These are phyloP conservation scores for Sandelia bainsii DNA, from an alignment of 2,797 vertebrate genomes.

Conservation along the genomic window DNA sequence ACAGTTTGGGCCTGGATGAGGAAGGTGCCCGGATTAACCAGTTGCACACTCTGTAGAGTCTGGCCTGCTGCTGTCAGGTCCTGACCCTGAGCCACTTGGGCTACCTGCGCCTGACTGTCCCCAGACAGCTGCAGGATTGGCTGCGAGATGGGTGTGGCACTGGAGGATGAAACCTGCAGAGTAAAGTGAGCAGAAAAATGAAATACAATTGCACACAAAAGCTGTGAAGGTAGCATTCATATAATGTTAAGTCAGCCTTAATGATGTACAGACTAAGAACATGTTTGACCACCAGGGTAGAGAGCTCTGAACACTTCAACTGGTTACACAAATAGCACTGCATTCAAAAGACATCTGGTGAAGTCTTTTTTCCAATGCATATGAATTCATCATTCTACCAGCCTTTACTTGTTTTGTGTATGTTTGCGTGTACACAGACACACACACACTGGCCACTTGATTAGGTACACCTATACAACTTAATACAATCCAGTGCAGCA, in stretches of 20 bases:
- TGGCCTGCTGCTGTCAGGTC: slow-evolving; percentile 87
- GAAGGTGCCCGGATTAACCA: slow-evolving; percentile 98
- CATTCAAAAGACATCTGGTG: too few relatives aligned
- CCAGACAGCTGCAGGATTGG: slow-evolving; percentile 88
- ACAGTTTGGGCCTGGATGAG: slow-evolving; percentile 99
- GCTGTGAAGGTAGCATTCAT: background rate
- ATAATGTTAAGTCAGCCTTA: background rate
- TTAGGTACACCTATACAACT: too few relatives aligned
- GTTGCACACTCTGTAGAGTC: slow-evolving; percentile 95
- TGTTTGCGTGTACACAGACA: too few relatives aligned
- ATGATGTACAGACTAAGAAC: background rate
- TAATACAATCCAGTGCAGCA: too few relatives aligned
- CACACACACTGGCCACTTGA: too few relatives aligned
- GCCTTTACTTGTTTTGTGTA: background rate
- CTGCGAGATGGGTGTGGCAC: slow-evolving; percentile 90
- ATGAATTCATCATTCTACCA: background rate
- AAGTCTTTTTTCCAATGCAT: background rate
- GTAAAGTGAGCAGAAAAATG: background rate
- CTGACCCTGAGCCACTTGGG: slow-evolving; percentile 90
- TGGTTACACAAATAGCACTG: background rate
- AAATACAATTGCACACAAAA: background rate
- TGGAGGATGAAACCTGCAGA: slow-evolving; percentile 90
- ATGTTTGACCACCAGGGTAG: background rate
- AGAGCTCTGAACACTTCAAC: background rate
- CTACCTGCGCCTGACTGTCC: slow-evolving; percentile 89